Percentiles rank a stretch among this genome's conserved stretches.
phyloP scores from a whole-genome alignment of 1,140 invertebrate species.

The Drosophila pallidifrons region DNA sequence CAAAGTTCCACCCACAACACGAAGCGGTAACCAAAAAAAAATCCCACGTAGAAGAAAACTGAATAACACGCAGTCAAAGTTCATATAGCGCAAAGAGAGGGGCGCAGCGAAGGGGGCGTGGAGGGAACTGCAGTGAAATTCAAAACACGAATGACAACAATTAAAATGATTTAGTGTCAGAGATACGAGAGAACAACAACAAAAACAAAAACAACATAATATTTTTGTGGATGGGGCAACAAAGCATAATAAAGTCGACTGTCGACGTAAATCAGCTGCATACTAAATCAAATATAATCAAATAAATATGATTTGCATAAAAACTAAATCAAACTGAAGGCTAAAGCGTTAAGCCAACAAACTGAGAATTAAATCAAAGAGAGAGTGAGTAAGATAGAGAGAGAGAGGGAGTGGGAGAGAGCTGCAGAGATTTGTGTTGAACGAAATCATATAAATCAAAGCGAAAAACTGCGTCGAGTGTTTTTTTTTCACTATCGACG shows the following conservation, averaged over 20 bases:
- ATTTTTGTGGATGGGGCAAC: neutral
- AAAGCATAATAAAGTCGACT: slow-evolving; percentile 74
- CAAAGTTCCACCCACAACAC: slow-evolving; percentile 35
- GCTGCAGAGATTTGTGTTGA: slow-evolving; percentile 30
- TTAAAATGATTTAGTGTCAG: slow-evolving; percentile 81
- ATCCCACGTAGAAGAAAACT: slow-evolving; percentile 43
- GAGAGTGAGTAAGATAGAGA: neutral
- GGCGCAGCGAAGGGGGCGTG: neutral
- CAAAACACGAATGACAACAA: slow-evolving; percentile 80
- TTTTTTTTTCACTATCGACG: slow-evolving; percentile 47
- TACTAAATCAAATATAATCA: slow-evolving; percentile 77
- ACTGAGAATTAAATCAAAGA: slow-evolving; percentile 41
- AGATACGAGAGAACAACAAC: slow-evolving; percentile 52
- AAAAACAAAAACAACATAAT: slow-evolving; percentile 2
- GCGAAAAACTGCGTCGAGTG: slow-evolving; percentile 60
- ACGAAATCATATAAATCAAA: slow-evolving; percentile 61
- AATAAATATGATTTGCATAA: slow-evolving; percentile 83
- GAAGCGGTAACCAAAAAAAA: slow-evolving; percentile 18
- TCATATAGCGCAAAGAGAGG: neutral
- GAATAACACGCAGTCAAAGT: slow-evolving; percentile 35
- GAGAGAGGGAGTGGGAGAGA: neutral
- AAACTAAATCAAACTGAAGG: slow-evolving; percentile 66
- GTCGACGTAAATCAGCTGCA: slow-evolving; percentile 74
- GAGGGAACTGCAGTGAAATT: slow-evolving; percentile 41
- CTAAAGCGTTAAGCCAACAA: slow-evolving; percentile 59